Evolutionary conservation across 2,888 invertebrate genomes (phyloP), one percentile per base, ranked within the genome.

Genomic region (Drosophila multiciliata): DNA sequence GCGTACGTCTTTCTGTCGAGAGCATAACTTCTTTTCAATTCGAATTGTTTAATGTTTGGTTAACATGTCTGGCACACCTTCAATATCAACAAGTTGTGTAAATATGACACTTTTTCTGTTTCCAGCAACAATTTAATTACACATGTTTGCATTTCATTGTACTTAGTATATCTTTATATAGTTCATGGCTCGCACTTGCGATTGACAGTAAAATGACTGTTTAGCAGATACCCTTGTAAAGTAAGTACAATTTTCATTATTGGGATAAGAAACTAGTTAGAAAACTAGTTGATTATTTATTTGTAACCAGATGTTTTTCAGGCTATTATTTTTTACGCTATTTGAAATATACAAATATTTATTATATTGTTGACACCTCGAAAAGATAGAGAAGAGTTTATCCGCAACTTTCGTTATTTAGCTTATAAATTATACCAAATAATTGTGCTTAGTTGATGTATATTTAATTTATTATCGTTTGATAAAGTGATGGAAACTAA

Each of bases 61-160:
- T 87, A 87, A 72, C 85, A 85, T 50, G 87, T 87, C 88, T 85
- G 83, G 65, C 50, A 12, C 35, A 26, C 15, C 57, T 54, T 29
- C 32, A 29, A 38, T 32, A 50, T 11, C 42, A 62, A 66, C 75
- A 66, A 48, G 36, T 58, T 66, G 50, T 35, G 60, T 42, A 69
- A 78, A 78, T 54, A 78, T 40, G 33, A 33, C 49, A 55, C n/a
- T n/a, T 32, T 23, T 61, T n/a, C 17, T 75, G 58, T 17, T 61
- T 12, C 50, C 32, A 40, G 26, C 32, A 40, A 52, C 66, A 71
- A 81, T 70, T 70, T 73, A 78, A 86, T 78, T 73, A 67, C 35
- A n/a, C 17, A 38, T 45, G 70, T 80, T 81, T 83, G 53, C 54
- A 29, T 23, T 50, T 35, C 38, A 36, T 55, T 53, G 40, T 15